Evolutionary conservation across 2,888 invertebrate species (phyloP).

Genomic region (Rotaria macrura): DNA sequence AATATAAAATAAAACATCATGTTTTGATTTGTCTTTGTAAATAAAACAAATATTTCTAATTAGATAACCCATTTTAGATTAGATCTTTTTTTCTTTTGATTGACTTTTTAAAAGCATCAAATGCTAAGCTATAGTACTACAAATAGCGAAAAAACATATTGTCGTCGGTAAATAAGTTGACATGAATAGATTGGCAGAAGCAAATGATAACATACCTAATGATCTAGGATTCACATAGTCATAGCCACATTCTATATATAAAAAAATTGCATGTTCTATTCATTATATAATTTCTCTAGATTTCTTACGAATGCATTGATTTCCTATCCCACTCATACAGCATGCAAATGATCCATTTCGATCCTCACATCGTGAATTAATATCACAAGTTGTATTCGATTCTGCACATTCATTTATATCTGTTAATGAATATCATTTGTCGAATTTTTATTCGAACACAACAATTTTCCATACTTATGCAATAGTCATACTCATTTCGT

Average conservation of each 20-base stretch:
- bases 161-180: background rate
- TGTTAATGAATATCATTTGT: background rate
- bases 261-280: background rate
- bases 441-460: background rate
- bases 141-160: background rate
- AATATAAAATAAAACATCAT: background rate
- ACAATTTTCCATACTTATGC: background rate
- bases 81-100: background rate
- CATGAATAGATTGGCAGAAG: background rate
- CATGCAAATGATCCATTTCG: background rate
- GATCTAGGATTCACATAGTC: background rate
- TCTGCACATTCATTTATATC: constrained; percentile 1
- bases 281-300: background rate
- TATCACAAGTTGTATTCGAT: background rate
- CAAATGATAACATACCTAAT: background rate
- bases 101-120: background rate
- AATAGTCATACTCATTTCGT: background rate
- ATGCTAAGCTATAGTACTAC: background rate
- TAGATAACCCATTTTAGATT: background rate
- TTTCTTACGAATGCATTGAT: constrained; percentile 6
- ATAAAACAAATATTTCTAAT: background rate
- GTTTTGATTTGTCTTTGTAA: background rate
- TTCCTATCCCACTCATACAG: background rate
- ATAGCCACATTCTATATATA: background rate
- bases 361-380: background rate